phyloP scores from a whole-genome alignment of 2,888 invertebrate genomes.

The Chymomyza caudatula region DNA sequence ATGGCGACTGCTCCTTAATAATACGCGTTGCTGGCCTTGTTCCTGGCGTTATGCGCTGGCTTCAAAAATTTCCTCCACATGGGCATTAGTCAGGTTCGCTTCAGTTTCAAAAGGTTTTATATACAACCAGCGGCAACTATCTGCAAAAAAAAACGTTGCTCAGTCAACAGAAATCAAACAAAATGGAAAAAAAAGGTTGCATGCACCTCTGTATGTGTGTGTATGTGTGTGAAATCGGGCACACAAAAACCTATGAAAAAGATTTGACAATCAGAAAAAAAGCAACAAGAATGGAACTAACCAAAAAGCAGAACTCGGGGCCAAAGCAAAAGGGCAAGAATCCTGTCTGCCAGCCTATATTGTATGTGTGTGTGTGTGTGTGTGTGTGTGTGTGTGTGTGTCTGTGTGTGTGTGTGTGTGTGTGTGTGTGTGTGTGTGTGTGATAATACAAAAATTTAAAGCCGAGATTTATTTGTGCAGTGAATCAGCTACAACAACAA shows the following conservation, averaged over 20 bases:
- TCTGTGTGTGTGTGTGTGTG: neutral
- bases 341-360: constrained; percentile 14
- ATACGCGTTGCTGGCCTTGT: neutral
- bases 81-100: neutral
- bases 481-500: constrained; percentile 53
- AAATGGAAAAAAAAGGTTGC: neutral
- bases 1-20: neutral
- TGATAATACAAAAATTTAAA: constrained; percentile 49
- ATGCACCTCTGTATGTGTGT: neutral
- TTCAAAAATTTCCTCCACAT: neutral
- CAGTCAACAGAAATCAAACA: constrained; percentile 8
- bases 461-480: constrained; percentile 69
- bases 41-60: neutral
- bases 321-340: constrained; percentile 33
- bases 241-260: constrained; percentile 27
- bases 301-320: constrained; percentile 25
- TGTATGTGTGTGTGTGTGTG: neutral
- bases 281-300: constrained; percentile 15
- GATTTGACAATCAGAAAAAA: constrained; percentile 53
- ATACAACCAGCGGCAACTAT: neutral
- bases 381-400: constrained; percentile 3
- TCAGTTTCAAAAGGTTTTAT: neutral
- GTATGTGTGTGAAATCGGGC: constrained; percentile 7
- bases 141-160: neutral
- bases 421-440: constrained; percentile 2